Percentiles rank a stretch among this genome's conserved stretches.
Evolutionary conservation across 2,113 vertebrate species (phyloP).

Genomic region (Egretta garzetta): DNA sequence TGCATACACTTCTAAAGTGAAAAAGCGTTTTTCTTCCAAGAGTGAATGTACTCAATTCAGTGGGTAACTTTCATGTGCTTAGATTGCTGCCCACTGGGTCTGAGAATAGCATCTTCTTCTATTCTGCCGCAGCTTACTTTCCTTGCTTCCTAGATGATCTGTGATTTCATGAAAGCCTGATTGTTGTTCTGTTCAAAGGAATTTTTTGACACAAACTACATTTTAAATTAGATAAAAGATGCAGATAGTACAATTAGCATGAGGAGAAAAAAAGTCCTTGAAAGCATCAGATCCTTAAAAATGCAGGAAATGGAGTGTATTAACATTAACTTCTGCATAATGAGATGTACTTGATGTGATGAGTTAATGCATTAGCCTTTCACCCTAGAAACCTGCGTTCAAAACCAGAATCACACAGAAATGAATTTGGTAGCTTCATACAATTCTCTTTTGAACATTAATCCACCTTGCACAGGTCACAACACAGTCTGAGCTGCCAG

Average conservation of each 20-base stretch:
- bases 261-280: not conserved
- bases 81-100: not conserved
- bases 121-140: not conserved
- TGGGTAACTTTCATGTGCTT: not conserved
- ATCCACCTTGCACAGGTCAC: not conserved
- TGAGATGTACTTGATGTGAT: not conserved
- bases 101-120: not conserved
- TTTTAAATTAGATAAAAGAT: constrained; percentile 1
- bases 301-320: not conserved
- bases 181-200: not conserved
- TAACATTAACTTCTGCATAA: not conserved
- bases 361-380: constrained; percentile 37
- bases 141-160: not conserved
- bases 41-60: not conserved
- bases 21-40: not conserved
- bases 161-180: not conserved
- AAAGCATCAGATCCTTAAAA: constrained; percentile 6
- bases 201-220: not conserved
- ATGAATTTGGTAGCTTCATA: not conserved
- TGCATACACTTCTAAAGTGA: not conserved
- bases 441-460: not conserved
- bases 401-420: not conserved
- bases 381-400: not conserved
- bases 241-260: not conserved
- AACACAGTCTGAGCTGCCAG: not conserved